phyloP scores from a whole-genome alignment of 2,113 vertebrate species.

The Hyperopisus bebe region DNA sequence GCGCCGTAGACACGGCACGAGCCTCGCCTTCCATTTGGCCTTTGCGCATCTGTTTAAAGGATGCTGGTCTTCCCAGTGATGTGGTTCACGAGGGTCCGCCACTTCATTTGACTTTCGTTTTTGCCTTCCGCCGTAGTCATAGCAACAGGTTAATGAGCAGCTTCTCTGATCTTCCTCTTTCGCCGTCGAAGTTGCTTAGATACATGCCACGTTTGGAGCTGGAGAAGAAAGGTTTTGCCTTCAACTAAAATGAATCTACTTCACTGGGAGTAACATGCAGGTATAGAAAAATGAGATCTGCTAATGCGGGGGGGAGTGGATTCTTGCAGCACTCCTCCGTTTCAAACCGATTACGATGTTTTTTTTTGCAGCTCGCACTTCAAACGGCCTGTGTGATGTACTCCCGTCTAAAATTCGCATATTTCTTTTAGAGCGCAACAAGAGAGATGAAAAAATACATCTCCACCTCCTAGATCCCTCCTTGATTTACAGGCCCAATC shows the following conservation, averaged over 20 bases:
- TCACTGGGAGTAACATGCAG: not conserved
- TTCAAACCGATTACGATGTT: not conserved
- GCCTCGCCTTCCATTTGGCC: slow-evolving; percentile 6
- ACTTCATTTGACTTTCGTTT: slow-evolving; percentile 52
- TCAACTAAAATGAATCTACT: slow-evolving; percentile 4
- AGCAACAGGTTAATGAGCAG: slow-evolving; percentile 73
- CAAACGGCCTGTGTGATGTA: not conserved
- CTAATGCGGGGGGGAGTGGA: not conserved
- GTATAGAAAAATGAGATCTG: not conserved
- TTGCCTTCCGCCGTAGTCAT: slow-evolving; percentile 63
- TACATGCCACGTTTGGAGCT: slow-evolving; percentile 51
- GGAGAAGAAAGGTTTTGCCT: slow-evolving; percentile 37
- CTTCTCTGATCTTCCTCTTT: slow-evolving; percentile 58
- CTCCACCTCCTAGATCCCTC: not conserved
- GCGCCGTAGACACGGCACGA: not conserved
- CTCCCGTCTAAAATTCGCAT: not conserved
- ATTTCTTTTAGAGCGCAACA: not conserved
- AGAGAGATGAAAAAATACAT: not conserved
- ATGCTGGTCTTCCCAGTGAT: slow-evolving; percentile 38
- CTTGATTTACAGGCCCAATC: not conserved
- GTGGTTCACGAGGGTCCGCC: slow-evolving; percentile 51
- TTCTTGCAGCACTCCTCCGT: not conserved
- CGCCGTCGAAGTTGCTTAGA: slow-evolving; percentile 65
- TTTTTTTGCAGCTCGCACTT: not conserved
- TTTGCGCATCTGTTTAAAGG: slow-evolving; percentile 19